A percentile compares a stretch with the other conserved stretches of the same genome.
Evolutionary conservation across 2,797 vertebrate species (phyloP).

Genomic region (Melanotaenia trifasciata): DNA sequence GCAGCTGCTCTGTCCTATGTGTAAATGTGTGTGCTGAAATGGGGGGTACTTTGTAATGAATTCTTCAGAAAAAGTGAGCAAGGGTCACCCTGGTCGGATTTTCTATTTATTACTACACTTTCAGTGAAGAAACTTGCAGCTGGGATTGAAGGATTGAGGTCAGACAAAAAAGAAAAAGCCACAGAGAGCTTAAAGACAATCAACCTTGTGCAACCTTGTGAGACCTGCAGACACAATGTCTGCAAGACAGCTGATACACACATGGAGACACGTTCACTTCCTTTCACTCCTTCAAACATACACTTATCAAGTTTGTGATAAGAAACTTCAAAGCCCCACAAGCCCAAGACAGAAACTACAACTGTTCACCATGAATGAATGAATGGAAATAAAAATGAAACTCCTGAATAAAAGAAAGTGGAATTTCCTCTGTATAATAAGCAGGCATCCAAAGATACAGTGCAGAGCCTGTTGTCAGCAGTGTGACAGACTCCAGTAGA

Average conservation of each 20-base stretch:
- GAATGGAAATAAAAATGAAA: not conserved
- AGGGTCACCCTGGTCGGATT: slow-evolving; percentile 58
- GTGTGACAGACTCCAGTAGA: slow-evolving; percentile 77
- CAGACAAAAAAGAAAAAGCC: slow-evolving; percentile 20
- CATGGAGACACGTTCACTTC: slow-evolving; percentile 26
- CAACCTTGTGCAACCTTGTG: slow-evolving; percentile 63
- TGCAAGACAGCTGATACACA: slow-evolving; percentile 63
- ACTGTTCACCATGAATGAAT: slow-evolving; percentile 1
- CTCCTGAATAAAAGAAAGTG: slow-evolving; percentile 28
- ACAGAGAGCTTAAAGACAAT: slow-evolving; percentile 34
- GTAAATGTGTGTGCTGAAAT: slow-evolving; percentile 30
- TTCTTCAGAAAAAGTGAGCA: slow-evolving; percentile 59
- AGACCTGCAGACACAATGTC: slow-evolving; percentile 57
- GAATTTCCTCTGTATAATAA: slow-evolving; percentile 10
- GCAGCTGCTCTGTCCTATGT: slow-evolving; percentile 76
- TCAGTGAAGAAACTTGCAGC: slow-evolving; percentile 50
- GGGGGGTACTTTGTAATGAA: slow-evolving; percentile 52
- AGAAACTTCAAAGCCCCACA: slow-evolving; percentile 36
- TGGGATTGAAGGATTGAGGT: slow-evolving; percentile 54
- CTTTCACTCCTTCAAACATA: slow-evolving; percentile 20
- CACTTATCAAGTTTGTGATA: slow-evolving; percentile 22
- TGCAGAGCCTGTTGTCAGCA: slow-evolving; percentile 70
- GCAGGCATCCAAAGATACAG: slow-evolving; percentile 41
- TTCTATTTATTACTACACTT: slow-evolving; percentile 50
- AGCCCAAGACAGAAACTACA: not conserved